Evolutionary conservation across 2,797 vertebrate species (phyloP).

Genomic region (Novumbra hubbsi): DNA sequence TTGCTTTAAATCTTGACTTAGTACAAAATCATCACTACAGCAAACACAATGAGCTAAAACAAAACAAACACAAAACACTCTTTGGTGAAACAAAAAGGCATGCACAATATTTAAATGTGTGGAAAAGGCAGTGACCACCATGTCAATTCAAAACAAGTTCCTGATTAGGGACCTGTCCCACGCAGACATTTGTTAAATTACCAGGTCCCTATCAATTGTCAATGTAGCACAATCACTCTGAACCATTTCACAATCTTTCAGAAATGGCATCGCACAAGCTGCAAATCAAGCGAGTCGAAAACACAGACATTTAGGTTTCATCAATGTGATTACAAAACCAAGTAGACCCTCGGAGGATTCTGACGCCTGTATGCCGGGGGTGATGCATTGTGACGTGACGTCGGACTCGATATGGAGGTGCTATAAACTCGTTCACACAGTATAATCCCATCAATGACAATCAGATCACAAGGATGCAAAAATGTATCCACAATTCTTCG

Average conservation of each 20-base stretch:
- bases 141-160: conserved; percentile 20
- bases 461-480: no score
- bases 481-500: no score
- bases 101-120: conserved; percentile 29
- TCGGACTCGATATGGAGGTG: no score
- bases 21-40: not conserved
- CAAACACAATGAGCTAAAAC: conserved; percentile 13
- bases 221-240: conserved; percentile 33
- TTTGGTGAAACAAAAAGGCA: conserved; percentile 64
- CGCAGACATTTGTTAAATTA: not conserved
- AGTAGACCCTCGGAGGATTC: not conserved
- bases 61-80: conserved; percentile 37
- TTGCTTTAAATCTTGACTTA: not conserved
- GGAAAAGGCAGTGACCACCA: conserved; percentile 37
- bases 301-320: conserved; percentile 1
- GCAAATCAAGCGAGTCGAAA: conserved; percentile 9
- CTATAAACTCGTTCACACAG: no score
- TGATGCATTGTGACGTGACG: no score
- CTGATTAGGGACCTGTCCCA: not conserved
- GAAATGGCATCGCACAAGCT: conserved; percentile 34
- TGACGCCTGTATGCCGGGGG: not conserved
- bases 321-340: not conserved
- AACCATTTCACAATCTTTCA: conserved; percentile 9
- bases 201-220: conserved; percentile 11
- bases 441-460: no score